Base-by-base conservation (phyloP, 2,888 invertebrate species). In the Aquatica leii region DNA sequence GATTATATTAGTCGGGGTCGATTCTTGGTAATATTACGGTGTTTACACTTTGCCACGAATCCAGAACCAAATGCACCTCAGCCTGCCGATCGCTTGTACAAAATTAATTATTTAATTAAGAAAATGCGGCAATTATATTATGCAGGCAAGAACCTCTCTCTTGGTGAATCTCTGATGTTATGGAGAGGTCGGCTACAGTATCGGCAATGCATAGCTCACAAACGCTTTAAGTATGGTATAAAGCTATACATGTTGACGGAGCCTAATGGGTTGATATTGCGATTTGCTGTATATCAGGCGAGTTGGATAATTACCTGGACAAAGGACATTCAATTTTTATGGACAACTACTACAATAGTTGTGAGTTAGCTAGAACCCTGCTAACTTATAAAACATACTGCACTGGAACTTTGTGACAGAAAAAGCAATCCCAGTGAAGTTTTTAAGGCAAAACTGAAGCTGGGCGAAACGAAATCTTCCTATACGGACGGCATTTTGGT, bases 221-320 rank as follows among this genome's bases (percentile, higher is more conserved):
- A n/a, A n/a, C n/a, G n/a, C n/a, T n/a, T n/a, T 41, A 24, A 34
- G 46, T 57, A 57, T 15, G 62, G 62, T 9, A 21, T 49, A 55
- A 75, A 75, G n/a, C 61, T 75, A n/a, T 75, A 74, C 60, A 60
- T 68, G 53, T 54, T 73, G 35, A 67, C 69, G 24, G 68, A 71
- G 52, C 60, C 69, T 18, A 53, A 69, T 59, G 74, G 69, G 1
- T 55, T 71, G 20, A 62, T 76, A 43, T 54, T 71, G 57, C 73
- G 74, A 62, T 68, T 75, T 63, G 62, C 69, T 14, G 59, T 76
- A 15, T 78, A 77, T 66, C 72, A 49, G 76, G 78, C 24, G 59
- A 58, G 40, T 48, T 67, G 21, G 72, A 71, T 54, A 69, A 64
- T 66, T 70, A 53, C 4, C 6, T 53, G 8, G 20, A 53, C 18